Percentiles rank a stretch among this genome's conserved stretches.
phyloP scores from a whole-genome alignment of 1,140 invertebrate species.

The Drosophila saltans region DNA sequence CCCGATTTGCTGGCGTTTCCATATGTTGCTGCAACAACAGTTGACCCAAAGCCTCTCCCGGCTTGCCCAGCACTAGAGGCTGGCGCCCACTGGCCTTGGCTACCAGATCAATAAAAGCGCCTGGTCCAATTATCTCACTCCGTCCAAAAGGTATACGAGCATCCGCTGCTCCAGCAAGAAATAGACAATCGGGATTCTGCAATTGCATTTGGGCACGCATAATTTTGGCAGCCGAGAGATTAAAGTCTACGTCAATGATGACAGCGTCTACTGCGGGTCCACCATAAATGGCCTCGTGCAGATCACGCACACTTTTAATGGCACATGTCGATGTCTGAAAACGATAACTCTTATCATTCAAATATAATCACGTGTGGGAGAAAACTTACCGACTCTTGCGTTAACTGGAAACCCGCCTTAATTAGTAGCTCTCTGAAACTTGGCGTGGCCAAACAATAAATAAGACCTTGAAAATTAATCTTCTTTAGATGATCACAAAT shows the following conservation, averaged over 20 bases:
- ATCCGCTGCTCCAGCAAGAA: slow-evolving; percentile 84
- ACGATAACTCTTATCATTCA: neutral
- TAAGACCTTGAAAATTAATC: slow-evolving; percentile 83
- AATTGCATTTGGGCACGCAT: slow-evolving; percentile 84
- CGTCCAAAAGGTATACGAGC: slow-evolving; percentile 81
- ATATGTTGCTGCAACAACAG: slow-evolving; percentile 80
- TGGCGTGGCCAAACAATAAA: slow-evolving; percentile 81
- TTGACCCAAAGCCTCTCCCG: slow-evolving; percentile 83
- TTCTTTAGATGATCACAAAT: slow-evolving; percentile 83
- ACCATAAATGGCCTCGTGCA: slow-evolving; percentile 78
- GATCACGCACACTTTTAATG: slow-evolving; percentile 73
- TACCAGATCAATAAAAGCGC: slow-evolving; percentile 84
- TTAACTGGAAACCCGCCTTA: slow-evolving; percentile 81
- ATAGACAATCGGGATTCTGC: slow-evolving; percentile 83
- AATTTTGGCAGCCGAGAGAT: slow-evolving; percentile 83
- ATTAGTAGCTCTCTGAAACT: slow-evolving; percentile 69
- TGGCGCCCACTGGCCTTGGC: slow-evolving; percentile 81
- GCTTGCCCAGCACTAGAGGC: slow-evolving; percentile 85
- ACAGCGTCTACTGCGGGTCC: slow-evolving; percentile 84
- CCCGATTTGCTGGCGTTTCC: slow-evolving; percentile 83
- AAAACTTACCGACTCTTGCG: slow-evolving; percentile 81
- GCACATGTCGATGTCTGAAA: slow-evolving; percentile 65
- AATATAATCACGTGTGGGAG: neutral
- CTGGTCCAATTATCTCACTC: slow-evolving; percentile 83
- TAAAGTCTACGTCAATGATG: slow-evolving; percentile 84